Percentiles rank a stretch among this genome's conserved stretches.
Conservation (phyloP, 1,140 invertebrate genomes). For the Drosophila bipectinata region DNA sequence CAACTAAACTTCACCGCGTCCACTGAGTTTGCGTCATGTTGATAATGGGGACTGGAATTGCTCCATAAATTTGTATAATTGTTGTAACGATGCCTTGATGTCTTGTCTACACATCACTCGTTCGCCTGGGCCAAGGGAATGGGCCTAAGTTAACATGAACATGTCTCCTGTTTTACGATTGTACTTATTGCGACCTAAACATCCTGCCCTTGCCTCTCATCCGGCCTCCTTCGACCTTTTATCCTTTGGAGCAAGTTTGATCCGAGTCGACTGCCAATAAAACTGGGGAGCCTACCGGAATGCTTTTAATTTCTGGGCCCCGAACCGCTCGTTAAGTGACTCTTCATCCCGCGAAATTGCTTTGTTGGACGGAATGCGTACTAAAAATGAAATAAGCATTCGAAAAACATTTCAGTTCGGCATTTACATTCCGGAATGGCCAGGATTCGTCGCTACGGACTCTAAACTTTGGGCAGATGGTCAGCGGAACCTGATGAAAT, state of each 20-base stretch:
- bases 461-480: slow-evolving; percentile 48
- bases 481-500: slow-evolving; percentile 36
- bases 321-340: slow-evolving; percentile 51
- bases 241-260: slow-evolving; percentile 11
- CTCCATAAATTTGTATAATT: slow-evolving; percentile 61
- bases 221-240: slow-evolving; percentile 24
- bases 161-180: slow-evolving; percentile 42
- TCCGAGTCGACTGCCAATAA: slow-evolving; percentile 36
- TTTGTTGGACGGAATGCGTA: slow-evolving; percentile 42
- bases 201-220: neutral
- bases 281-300: slow-evolving; percentile 50
- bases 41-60: slow-evolving; percentile 38
- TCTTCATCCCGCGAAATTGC: slow-evolving; percentile 20
- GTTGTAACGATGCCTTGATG: slow-evolving; percentile 40
- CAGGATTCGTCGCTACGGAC: slow-evolving; percentile 7
- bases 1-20: neutral
- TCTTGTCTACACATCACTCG: slow-evolving; percentile 41
- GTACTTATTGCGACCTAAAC: slow-evolving; percentile 23
- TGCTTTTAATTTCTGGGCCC: slow-evolving; percentile 58
- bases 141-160: neutral
- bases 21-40: slow-evolving; percentile 36
- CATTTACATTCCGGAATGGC: slow-evolving; percentile 51
- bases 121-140: neutral
- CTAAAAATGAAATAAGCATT: slow-evolving; percentile 53
- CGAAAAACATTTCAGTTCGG: slow-evolving; percentile 29